Conservation (phyloP, 2,888 invertebrate genomes). For the Tipula confusa region DNA sequence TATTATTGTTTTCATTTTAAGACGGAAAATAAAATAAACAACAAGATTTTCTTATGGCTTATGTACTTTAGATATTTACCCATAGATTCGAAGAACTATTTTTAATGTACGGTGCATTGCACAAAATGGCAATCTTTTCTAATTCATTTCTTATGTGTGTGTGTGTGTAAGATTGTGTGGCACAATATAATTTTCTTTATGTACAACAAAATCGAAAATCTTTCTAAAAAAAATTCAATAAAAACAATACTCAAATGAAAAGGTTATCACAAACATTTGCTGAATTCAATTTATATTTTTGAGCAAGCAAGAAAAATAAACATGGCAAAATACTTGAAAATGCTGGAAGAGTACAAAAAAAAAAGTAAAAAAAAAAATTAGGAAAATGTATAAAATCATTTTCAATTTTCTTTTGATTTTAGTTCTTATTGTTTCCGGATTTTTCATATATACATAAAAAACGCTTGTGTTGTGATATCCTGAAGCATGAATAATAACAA, state of each 20-base stretch:
- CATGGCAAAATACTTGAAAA: background rate
- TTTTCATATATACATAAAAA: background rate
- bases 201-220: background rate
- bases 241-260: background rate
- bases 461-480: background rate
- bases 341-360: background rate
- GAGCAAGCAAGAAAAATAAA: background rate
- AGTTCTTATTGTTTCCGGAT: background rate
- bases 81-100: background rate
- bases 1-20: background rate
- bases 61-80: background rate
- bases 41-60: background rate
- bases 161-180: background rate
- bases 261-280: conserved; percentile 20
- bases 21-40: background rate
- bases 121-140: conserved; percentile 3
- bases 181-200: background rate
- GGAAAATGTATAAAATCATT: background rate
- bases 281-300: conserved; percentile 7
- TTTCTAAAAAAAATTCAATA: background rate
- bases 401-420: conserved; percentile 5
- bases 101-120: background rate
- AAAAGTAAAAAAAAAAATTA: background rate
- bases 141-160: background rate
- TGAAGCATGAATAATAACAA: background rate